Base-by-base conservation (phyloP, 2,797 vertebrate genomes). In the Chelon labrosus region DNA sequence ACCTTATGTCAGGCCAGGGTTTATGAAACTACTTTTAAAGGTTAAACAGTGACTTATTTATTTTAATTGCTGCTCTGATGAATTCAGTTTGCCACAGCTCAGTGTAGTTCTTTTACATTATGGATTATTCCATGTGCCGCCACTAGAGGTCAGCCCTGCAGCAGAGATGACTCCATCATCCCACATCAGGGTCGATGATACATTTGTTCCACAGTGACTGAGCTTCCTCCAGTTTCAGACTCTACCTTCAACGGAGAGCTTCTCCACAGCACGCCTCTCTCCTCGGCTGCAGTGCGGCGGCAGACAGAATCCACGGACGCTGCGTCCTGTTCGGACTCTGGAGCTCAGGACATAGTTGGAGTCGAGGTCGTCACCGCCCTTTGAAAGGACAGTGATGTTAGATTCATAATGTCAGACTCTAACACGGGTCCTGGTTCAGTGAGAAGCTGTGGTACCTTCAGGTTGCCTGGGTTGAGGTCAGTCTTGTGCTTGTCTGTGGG, bases 311-410 rank as follows among this genome's bases (percentile, higher is more conserved):
- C 97, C 96, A 7, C 96, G 95, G 88, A 99, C 71, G 91, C 97
- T 99, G 82, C 98, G 95, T 38, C 98, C 98, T 0, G 98, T 99
- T 84, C 98, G 94, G 62, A 99, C 98, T 14, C 97, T 94, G 82
- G 97, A 98, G 86, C 98, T 99, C 52, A 98, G 91, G 77, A 99
- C 98, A 0, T 99, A 99, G 79, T 97, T 96, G 54, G 97, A 89
- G 85, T 99, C 97, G 77, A 99, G 94, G 79, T 99, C 98, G 41
- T 98, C 97, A 0, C 98, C 98, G 19, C 97, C 97, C 98, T 99
- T 3, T 57, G 5, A 59, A 20, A 44, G 20, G 27, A 39, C 3
- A 44, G 14, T 7, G 42, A 16, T 17, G 14, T 17, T 35, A 35
- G 31, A 35, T 3, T 35, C 31, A 35, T 35, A 35, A 8, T 35